Conservation (phyloP, 2,888 invertebrate genomes). For the Drosophila neotestacea region DNA sequence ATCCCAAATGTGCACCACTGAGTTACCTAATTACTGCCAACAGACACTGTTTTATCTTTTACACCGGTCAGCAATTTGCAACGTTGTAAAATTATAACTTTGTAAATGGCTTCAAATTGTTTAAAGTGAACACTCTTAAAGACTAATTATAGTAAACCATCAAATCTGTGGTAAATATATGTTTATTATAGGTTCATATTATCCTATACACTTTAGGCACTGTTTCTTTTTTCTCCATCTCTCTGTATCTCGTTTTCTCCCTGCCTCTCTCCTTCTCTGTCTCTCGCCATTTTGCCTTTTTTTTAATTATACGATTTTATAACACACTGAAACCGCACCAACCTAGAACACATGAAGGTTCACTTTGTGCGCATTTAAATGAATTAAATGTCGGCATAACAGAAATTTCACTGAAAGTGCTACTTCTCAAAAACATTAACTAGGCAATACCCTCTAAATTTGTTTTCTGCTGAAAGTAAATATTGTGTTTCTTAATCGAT, state of each 20-base stretch:
- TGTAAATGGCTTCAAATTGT: no score
- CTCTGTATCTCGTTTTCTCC: background rate
- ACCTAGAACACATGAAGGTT: constrained; percentile 23
- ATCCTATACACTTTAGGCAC: background rate
- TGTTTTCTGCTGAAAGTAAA: background rate
- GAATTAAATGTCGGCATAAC: constrained; percentile 54
- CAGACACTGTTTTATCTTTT: no score
- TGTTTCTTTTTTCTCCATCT: background rate
- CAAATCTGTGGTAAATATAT: no score
- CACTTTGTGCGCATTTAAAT: constrained; percentile 57
- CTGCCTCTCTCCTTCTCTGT: background rate
- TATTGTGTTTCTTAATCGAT: background rate
- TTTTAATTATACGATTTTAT: constrained; percentile 52
- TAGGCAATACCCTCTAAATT: background rate
- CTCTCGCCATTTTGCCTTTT: background rate
- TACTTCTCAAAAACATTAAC: background rate
- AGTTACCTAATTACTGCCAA: no score
- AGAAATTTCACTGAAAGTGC: background rate
- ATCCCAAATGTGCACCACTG: background rate
- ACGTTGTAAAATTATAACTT: no score
- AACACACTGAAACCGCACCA: constrained; percentile 41
- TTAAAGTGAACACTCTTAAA: no score
- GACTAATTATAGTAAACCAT: no score
- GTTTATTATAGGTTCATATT: background rate
- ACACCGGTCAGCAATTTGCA: no score